phyloP scores from a whole-genome alignment of 2,797 vertebrate species.

The Gobionotothen gibberifrons region DNA sequence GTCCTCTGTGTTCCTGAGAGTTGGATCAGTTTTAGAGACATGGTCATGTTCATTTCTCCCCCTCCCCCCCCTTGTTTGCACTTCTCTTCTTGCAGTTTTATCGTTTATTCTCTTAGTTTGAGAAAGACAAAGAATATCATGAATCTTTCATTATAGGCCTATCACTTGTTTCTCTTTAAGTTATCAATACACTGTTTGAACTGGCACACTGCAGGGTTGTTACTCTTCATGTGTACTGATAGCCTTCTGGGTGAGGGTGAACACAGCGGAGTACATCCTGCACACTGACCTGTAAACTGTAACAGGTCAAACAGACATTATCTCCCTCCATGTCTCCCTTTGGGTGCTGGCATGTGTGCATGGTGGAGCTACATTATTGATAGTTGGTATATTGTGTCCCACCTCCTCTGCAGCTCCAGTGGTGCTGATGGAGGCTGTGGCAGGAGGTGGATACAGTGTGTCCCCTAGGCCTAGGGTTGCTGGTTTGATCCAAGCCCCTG shows the following conservation, averaged over 20 bases:
- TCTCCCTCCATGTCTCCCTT: slow-evolving; percentile 17
- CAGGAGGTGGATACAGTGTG: too few relatives aligned
- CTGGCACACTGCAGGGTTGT: slow-evolving; percentile 39
- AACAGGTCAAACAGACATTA: slow-evolving; percentile 27
- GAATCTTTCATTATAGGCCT: not conserved
- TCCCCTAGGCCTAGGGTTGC: too few relatives aligned
- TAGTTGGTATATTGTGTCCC: not conserved
- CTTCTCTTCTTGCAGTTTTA: slow-evolving; percentile 9
- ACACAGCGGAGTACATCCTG: slow-evolving; percentile 35
- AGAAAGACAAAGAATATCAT: slow-evolving; percentile 3
- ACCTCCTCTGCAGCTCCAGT: slow-evolving; percentile 22
- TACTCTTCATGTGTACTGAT: slow-evolving; percentile 51
- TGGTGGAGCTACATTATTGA: slow-evolving; percentile 3
- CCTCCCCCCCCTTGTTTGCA: not conserved
- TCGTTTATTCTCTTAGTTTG: slow-evolving; percentile 11
- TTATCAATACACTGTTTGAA: slow-evolving; percentile 48
- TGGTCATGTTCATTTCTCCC: slow-evolving; percentile 69
- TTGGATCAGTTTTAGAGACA: slow-evolving; percentile 47
- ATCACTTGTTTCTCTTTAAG: slow-evolving; percentile 16
- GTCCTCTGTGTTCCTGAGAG: slow-evolving; percentile 71
- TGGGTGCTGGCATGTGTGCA: not conserved
- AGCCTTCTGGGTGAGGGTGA: slow-evolving; percentile 39
- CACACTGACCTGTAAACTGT: not conserved
- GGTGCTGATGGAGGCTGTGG: too few relatives aligned
- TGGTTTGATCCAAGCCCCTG: too few relatives aligned